Evolutionary conservation across 2,888 invertebrate species (phyloP).

Genomic region (Phania funesta): DNA sequence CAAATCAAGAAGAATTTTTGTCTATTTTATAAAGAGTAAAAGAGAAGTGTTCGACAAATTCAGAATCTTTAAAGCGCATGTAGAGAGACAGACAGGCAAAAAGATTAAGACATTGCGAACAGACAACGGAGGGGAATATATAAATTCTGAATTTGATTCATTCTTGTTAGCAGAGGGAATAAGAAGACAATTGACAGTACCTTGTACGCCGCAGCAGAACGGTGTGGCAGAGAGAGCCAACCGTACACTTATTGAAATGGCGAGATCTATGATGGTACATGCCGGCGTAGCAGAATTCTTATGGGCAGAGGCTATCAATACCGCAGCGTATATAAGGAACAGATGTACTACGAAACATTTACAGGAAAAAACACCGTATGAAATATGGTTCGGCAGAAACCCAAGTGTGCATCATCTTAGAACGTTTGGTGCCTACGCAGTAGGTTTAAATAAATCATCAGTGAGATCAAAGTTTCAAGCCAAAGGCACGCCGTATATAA

Average conservation of each 20-base stretch:
- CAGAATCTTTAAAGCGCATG: too few species aligned
- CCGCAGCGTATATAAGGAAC: too few species aligned
- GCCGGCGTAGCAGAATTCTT: background rate
- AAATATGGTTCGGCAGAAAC: constrained; percentile 65
- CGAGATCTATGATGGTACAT: constrained; percentile 17
- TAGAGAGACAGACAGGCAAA: too few species aligned
- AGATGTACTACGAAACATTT: constrained; percentile 36
- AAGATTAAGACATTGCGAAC: too few species aligned
- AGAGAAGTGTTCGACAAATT: too few species aligned
- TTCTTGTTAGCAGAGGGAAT: too few species aligned
- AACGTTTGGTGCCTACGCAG: constrained; percentile 63
- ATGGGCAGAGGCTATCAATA: too few species aligned
- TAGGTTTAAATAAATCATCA: constrained; percentile 57
- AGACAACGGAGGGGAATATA: too few species aligned
- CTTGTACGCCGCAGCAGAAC: constrained; percentile 23
- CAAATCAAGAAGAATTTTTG: too few species aligned
- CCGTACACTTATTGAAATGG: constrained; percentile 21
- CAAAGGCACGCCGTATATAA: background rate
- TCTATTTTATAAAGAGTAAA: too few species aligned
- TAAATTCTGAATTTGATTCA: too few species aligned
- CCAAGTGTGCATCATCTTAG: constrained; percentile 61
- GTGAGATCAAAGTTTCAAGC: constrained; percentile 56
- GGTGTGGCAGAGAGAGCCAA: constrained; percentile 31
- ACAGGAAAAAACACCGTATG: constrained; percentile 68
- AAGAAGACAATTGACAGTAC: too few species aligned